phyloP scores from a whole-genome alignment of 2,113 vertebrate species.

The Cinclus cinclus region DNA sequence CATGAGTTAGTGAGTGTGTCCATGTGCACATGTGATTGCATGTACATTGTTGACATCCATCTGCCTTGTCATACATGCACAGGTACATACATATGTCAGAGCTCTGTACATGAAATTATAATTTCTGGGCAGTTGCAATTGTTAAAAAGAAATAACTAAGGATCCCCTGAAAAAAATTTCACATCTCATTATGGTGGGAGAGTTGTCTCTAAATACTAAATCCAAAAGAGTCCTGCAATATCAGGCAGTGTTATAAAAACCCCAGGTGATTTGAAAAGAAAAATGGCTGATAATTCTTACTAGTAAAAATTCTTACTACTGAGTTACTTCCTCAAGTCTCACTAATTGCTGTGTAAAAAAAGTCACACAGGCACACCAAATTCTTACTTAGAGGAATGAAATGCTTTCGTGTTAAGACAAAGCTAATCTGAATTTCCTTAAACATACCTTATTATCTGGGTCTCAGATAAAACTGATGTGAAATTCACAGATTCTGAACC shows the following conservation, averaged over 20 bases:
- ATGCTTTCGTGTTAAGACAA: background rate
- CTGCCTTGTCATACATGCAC: background rate
- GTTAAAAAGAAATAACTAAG: background rate
- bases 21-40: background rate
- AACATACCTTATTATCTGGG: background rate
- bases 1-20: background rate
- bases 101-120: background rate
- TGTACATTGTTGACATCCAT: background rate
- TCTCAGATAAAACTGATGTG: background rate
- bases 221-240: background rate
- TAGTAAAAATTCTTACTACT: background rate
- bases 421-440: background rate
- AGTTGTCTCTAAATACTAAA: background rate
- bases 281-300: background rate
- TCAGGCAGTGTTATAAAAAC: background rate
- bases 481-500: background rate
- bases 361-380: background rate
- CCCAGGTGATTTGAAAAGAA: background rate
- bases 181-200: background rate
- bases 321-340: background rate
- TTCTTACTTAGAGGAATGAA: background rate
- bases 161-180: background rate
- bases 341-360: background rate
- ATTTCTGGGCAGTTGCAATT: background rate
- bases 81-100: background rate